Evolutionary conservation across 2,797 vertebrate genomes (phyloP).

Genomic region (Pipistrellus pipistrellus): DNA sequence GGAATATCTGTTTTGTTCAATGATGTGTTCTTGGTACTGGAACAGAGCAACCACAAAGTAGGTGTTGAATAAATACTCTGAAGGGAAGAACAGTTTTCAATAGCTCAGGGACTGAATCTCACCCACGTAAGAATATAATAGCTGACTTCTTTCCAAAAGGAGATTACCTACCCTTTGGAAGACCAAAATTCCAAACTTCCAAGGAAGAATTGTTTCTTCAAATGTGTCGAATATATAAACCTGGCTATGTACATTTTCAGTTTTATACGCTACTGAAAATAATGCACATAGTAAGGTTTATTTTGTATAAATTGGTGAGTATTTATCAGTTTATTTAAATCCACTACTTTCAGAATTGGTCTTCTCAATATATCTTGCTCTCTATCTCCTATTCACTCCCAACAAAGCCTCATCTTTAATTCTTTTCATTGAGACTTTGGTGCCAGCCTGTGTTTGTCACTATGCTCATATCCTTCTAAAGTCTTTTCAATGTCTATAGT

Average conservation of each 20-base stretch:
- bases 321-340: constrained; percentile 23
- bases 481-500: constrained; percentile 16
- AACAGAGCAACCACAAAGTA: neutral
- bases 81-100: neutral
- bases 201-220: constrained; percentile 33
- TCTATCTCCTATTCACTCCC: neutral
- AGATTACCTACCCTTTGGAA: neutral
- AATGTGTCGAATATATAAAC: constrained; percentile 44
- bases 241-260: neutral
- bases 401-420: neutral
- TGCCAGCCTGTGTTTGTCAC: neutral
- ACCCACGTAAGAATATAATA: constrained; percentile 36
- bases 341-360: constrained; percentile 24
- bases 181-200: constrained; percentile 9
- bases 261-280: constrained; percentile 58
- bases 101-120: constrained; percentile 3
- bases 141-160: constrained; percentile 22
- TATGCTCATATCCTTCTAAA: neutral
- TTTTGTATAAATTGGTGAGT: neutral
- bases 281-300: constrained; percentile 21
- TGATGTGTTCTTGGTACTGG: neutral
- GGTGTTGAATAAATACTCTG: constrained; percentile 22
- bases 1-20: neutral
- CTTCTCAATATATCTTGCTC: constrained; percentile 12
- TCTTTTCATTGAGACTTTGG: constrained; percentile 3